Percentiles rank a stretch among this genome's conserved stretches.
Conservation (phyloP, 2,888 invertebrate species). For the Ptychoptera albimana region DNA sequence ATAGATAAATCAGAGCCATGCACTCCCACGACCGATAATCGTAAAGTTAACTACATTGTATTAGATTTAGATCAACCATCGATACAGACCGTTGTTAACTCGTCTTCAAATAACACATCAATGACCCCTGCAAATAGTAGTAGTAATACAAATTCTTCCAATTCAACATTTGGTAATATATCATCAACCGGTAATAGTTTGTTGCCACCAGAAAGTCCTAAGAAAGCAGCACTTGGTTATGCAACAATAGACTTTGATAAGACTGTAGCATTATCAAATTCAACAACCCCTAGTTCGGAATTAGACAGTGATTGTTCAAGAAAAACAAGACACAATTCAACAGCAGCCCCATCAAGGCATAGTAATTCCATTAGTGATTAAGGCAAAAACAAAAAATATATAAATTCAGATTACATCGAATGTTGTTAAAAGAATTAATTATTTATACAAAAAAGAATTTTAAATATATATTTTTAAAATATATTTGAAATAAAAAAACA, state of each 20-base stretch:
- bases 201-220: conserved; percentile 11
- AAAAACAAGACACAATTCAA: conserved; percentile 69
- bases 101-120: conserved; percentile 1
- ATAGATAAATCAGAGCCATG: conserved; percentile 13
- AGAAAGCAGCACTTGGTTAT: conserved; percentile 41
- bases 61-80: conserved; percentile 25
- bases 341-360: conserved; percentile 35
- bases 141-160: conserved; percentile 4
- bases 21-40: conserved; percentile 10
- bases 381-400: not conserved
- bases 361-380: conserved; percentile 44
- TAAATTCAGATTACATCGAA: not conserved
- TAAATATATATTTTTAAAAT: too few relatives aligned
- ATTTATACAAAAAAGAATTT: too few relatives aligned
- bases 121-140: conserved; percentile 1
- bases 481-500: too few relatives aligned
- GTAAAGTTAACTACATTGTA: conserved; percentile 27
- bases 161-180: conserved; percentile 1
- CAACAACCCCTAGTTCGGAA: conserved; percentile 53
- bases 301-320: conserved; percentile 56
- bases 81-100: too few relatives aligned
- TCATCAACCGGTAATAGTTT: conserved; percentile 4
- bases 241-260: conserved; percentile 89
- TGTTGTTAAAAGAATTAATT: not conserved
- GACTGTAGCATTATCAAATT: conserved; percentile 74